Evolutionary conservation across 2,797 vertebrate genomes (phyloP).

Genomic region (Loris lydekkerianus): DNA sequence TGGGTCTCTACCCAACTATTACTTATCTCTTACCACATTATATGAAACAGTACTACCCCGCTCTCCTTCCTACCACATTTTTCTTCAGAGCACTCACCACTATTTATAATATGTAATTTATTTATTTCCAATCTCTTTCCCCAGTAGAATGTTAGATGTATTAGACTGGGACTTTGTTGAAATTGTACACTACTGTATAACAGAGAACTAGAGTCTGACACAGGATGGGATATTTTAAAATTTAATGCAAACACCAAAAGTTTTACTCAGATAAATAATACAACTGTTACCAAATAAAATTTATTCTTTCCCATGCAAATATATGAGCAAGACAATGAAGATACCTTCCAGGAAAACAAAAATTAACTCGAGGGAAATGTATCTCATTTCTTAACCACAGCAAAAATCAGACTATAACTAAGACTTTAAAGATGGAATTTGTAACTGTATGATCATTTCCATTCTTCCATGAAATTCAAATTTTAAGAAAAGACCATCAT

Average conservation of each 20-base stretch:
- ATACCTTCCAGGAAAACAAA: slow-evolving; percentile 62
- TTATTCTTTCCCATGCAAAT: not conserved
- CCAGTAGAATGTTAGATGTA: not conserved
- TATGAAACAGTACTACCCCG: not conserved
- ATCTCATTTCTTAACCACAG: slow-evolving; percentile 57
- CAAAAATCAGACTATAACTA: slow-evolving; percentile 35
- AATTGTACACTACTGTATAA: not conserved
- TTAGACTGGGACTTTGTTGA: not conserved
- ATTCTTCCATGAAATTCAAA: slow-evolving; percentile 62
- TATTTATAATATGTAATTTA: not conserved
- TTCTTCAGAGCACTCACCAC: slow-evolving; percentile 6
- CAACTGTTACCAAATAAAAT: slow-evolving; percentile 51
- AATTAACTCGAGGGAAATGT: slow-evolving; percentile 58
- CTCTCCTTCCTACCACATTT: not conserved
- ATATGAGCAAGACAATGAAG: slow-evolving; percentile 33
- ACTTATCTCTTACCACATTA: not conserved
- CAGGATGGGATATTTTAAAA: not conserved
- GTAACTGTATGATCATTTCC: slow-evolving; percentile 48
- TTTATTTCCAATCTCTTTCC: slow-evolving; percentile 37
- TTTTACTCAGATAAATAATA: slow-evolving; percentile 41
- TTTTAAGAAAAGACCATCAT: slow-evolving; percentile 48
- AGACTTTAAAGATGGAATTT: slow-evolving; percentile 60
- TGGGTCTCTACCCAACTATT: not conserved
- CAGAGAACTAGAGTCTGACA: not conserved
- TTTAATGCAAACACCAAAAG: slow-evolving; percentile 36